Base-by-base conservation (phyloP, 2,113 vertebrate species). In the Myotis brandtii region DNA sequence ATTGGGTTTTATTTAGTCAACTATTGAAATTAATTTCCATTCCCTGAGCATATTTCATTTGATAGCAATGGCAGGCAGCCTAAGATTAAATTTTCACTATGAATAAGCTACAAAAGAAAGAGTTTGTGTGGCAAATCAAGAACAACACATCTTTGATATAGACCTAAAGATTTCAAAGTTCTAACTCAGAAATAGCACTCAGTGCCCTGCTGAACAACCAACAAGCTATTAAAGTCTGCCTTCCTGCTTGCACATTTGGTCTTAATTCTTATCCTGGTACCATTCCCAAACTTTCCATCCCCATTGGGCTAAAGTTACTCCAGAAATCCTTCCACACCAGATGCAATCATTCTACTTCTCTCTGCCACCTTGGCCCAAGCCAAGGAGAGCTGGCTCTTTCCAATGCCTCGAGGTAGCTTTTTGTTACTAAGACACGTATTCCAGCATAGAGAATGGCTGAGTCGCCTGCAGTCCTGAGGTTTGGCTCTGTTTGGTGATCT, bases 21-120 rank as follows among this genome's bases (percentile, higher is more conserved):
- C 86, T 95, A 93, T 84, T 56, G 27, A 95, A 97, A 95, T 96
- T 91, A 97, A 97, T 93, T 96, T 96, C 64, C 79, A 94, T 95
- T 96, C 73, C 84, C 79, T 76, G 27, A 95, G 86, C 46, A 89
- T 76, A 97, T 91, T 95, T 72, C 79, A 91, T 94, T 91, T 86
- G 59, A 96, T 62, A 91, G 70, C 86, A 91, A 84, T 75, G 86
- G 86, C 83, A 95, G 64, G 25, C 72, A 86, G 79, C 66, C 84
- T 86, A 30, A 86, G 91, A 93, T 96, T 94, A 94, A 94, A 94
- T 66, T 85, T 96, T 94, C 43, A 56, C 91, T 89, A 50, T 82
- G 82, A 95, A 89, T 87, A 95, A 95, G 52, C 50, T 94, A 43
- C 62, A 86, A 64, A 91, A 96, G 72, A 91, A 94, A 92, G 43